Conservation (phyloP, 2,888 invertebrate species). For the Criorhina ranunculi region DNA sequence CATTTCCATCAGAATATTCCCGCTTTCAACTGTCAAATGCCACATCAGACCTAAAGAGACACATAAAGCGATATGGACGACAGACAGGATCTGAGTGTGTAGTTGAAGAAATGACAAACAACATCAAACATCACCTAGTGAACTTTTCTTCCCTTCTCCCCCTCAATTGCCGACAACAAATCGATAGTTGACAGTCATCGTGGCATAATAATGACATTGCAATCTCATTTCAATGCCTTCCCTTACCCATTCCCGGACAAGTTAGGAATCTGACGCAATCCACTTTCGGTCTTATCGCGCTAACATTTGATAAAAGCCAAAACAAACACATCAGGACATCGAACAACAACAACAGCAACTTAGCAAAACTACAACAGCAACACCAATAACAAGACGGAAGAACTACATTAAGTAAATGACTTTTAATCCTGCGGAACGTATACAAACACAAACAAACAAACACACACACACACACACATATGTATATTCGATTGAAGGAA, state of each 20-base stretch:
- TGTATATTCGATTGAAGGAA: constrained; percentile 21
- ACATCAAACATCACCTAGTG: constrained; percentile 28
- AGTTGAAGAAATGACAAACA: constrained; percentile 21
- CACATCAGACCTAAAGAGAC: not conserved
- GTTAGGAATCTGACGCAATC: constrained; percentile 33
- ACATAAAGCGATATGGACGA: not conserved
- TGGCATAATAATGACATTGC: constrained; percentile 70
- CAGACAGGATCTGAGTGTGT: not conserved
- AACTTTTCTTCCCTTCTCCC: not conserved
- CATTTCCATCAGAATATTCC: constrained; percentile 6
- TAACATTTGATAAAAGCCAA: constrained; percentile 60
- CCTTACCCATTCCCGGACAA: not conserved
- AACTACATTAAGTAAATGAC: constrained; percentile 75
- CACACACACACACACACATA: not conserved
- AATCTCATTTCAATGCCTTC: constrained; percentile 65
- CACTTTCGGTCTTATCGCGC: constrained; percentile 53
- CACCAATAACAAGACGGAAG: constrained; percentile 55
- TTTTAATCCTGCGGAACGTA: constrained; percentile 60
- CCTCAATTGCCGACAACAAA: constrained; percentile 4
- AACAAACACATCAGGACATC: constrained; percentile 69
- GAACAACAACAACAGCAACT: constrained; percentile 22
- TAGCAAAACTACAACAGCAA: constrained; percentile 2
- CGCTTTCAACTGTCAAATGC: constrained; percentile 7
- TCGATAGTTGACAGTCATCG: constrained; percentile 58
- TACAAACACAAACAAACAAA: not conserved